Conservation (phyloP, 2,113 vertebrate species). For the Lynx canadensis region DNA sequence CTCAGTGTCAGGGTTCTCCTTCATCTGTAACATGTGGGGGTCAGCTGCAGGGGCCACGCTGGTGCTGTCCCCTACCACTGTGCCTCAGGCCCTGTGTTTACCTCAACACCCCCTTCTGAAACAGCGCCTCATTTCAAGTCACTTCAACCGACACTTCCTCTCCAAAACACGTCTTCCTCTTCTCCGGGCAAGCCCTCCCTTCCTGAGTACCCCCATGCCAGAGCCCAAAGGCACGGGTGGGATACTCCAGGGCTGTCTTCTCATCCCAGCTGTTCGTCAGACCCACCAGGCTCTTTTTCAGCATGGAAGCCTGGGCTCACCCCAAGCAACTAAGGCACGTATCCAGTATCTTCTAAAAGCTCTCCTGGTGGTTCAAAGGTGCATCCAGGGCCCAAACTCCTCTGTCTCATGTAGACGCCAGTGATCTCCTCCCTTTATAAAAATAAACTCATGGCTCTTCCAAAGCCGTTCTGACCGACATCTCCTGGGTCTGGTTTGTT, state of each 20-base stretch:
- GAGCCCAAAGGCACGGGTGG: not conserved
- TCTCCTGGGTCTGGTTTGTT: not conserved
- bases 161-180: not conserved
- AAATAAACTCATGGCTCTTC: not conserved
- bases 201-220: not conserved
- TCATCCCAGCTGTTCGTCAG: not conserved
- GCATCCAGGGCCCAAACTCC: no score
- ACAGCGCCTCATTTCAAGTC: not conserved
- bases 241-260: not conserved
- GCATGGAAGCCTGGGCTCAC: not conserved
- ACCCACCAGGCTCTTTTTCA: not conserved
- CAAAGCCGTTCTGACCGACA: not conserved
- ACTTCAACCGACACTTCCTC: not conserved
- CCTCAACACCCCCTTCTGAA: not conserved
- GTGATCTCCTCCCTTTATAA: not conserved
- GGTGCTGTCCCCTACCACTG: no score
- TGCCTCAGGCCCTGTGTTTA: not conserved
- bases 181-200: not conserved
- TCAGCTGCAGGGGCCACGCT: not conserved
- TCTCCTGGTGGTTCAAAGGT: not conserved
- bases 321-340: not conserved
- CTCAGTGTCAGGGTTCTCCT: not conserved
- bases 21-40: rapidly evolving
- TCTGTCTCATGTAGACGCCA: not conserved
- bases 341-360: not conserved